These are phyloP conservation scores for Eupleurogrammus muticus DNA, from an alignment of 2,797 vertebrate genomes.

Conservation along the genomic window DNA sequence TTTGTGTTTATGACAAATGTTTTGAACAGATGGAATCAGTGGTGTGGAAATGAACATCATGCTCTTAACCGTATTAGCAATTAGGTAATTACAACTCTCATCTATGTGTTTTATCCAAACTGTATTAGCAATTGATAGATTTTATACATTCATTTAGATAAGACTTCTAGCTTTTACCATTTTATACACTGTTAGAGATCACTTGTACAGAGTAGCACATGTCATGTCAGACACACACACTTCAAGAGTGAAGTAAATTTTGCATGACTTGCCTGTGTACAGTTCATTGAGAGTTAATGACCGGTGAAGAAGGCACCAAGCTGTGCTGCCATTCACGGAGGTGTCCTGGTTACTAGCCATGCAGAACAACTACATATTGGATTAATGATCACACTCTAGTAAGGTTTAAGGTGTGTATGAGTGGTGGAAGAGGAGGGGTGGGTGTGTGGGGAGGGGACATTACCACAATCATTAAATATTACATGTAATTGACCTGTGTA, in stretches of 20 bases:
- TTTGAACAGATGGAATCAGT: background rate
- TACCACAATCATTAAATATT: conserved; percentile 62
- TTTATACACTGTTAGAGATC: conserved; percentile 17
- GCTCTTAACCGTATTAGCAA: conserved; percentile 2
- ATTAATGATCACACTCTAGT: conserved; percentile 58
- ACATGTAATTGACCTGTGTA: conserved; percentile 69
- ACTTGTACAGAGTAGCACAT: conserved; percentile 23
- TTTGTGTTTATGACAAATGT: background rate
- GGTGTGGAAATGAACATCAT: conserved; percentile 18
- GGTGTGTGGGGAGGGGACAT: background rate
- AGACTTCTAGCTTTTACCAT: background rate
- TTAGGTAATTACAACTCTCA: background rate
- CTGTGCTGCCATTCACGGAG: conserved; percentile 57
- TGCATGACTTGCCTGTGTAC: conserved; percentile 39
- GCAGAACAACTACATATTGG: conserved; percentile 67
- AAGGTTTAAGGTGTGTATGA: conserved; percentile 56
- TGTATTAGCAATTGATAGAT: background rate
- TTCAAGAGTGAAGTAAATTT: conserved; percentile 48
- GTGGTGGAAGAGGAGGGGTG: background rate
- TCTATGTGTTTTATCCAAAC: background rate
- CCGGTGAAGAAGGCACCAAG: conserved; percentile 42
- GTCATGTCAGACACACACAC: conserved; percentile 2
- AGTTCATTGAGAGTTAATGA: conserved; percentile 73
- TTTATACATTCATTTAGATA: too few species aligned
- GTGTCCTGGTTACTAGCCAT: conserved; percentile 54